Evolutionary conservation across 1,140 invertebrate genomes (phyloP), one percentile per base, ranked within the genome.

Genomic region (Saccostrea glomerata): DNA sequence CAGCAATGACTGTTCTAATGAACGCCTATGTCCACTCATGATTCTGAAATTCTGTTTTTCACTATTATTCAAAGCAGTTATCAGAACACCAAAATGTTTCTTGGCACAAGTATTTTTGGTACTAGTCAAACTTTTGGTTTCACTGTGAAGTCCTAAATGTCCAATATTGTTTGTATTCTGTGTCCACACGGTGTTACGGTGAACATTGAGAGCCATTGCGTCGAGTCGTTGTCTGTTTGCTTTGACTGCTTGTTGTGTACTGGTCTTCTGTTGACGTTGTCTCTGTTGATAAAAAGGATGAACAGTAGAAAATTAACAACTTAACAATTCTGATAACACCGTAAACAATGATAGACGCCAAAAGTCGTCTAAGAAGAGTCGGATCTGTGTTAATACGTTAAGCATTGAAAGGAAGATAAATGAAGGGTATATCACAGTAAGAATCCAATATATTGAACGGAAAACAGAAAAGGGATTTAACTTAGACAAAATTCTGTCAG

Each of bases 11-110:
- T 77, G 70, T 30, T 77, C 70, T 5, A 77, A 11, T 30, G 36
- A 30, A 36, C 70, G 70, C 11, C 70, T 23, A 25, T 77, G 23
- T 36, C 70, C 70, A 30, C 70, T 77, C 70, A 77, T 77, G 25
- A 77, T 77, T 77, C 70, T 77, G 9, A 77, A 30, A 77, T 77
- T 77, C 70, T 77, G 70, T 77, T 77, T 77, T 36, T 77, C 70
- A 77, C 23, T 30, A 30, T 12, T 77, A 30, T 77, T 77, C 70
- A 77, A 36, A 30, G 70, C 70, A 30, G 70, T 77, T 3, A 77
- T 77, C 15, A 77, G 25, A 30, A 77, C 70, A 77, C 70, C 70
- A 30, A 77, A 77, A 77, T 77, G 70, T 77, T 77, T 77, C 70
- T 77, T 30, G 23, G 25, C 70, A 36, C 70, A 30, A 12, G 70